These are phyloP conservation scores for Brachymystax lenok DNA, from an alignment of 2,797 vertebrate genomes.

Conservation along the genomic window DNA sequence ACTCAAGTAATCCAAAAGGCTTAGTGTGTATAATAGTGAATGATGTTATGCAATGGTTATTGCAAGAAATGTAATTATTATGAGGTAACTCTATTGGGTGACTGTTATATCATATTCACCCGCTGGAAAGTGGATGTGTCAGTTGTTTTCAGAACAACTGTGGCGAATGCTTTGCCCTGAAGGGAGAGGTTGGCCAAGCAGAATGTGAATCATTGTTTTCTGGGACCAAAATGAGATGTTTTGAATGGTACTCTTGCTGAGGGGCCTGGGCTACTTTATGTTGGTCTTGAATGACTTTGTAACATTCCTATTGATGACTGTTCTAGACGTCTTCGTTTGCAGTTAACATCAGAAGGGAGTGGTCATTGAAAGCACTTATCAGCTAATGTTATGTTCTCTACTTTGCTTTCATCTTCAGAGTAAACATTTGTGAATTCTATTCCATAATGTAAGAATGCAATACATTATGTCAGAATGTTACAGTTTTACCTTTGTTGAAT, in stretches of 20 bases:
- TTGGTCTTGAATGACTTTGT: slow-evolving; percentile 47
- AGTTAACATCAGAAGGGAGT: slow-evolving; percentile 28
- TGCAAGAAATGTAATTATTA: slow-evolving; percentile 56
- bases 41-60: slow-evolving; percentile 41
- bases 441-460: slow-evolving; percentile 8
- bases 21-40: slow-evolving; percentile 39
- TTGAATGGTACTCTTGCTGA: slow-evolving; percentile 51
- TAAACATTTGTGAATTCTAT: slow-evolving; percentile 13
- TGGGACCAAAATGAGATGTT: slow-evolving; percentile 41
- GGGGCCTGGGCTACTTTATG: slow-evolving; percentile 51
- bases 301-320: slow-evolving; percentile 30
- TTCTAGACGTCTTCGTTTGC: slow-evolving; percentile 14
- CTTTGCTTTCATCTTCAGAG: slow-evolving; percentile 24
- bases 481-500: slow-evolving; percentile 7
- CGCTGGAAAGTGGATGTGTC: slow-evolving; percentile 52
- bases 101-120: slow-evolving; percentile 64
- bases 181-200: slow-evolving; percentile 51
- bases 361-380: slow-evolving; percentile 7
- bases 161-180: slow-evolving; percentile 53
- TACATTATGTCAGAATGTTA: slow-evolving; percentile 1
- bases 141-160: slow-evolving; percentile 37
- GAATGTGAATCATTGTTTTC: slow-evolving; percentile 43
- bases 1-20: slow-evolving; percentile 37
- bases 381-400: neutral
- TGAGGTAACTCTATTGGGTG: slow-evolving; percentile 32